phyloP scores from a whole-genome alignment of 2,888 invertebrate genomes.

The Elysia crispata region DNA sequence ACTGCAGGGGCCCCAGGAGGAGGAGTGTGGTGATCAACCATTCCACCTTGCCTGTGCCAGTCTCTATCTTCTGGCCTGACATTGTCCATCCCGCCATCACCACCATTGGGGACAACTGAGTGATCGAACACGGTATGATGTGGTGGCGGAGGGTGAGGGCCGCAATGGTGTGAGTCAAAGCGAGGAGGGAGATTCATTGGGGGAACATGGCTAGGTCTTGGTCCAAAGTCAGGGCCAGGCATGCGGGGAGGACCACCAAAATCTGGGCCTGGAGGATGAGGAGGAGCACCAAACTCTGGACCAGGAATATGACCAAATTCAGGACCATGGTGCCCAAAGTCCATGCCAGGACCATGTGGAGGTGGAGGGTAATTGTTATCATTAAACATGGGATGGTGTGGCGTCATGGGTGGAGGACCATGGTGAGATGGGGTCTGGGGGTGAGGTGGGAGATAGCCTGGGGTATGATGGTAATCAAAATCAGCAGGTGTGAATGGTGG shows the following conservation, averaged over 20 bases:
- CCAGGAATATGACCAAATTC: conserved; percentile 34
- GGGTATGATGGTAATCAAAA: conserved; percentile 41
- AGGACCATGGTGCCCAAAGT: neutral
- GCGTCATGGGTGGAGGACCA: conserved; percentile 48
- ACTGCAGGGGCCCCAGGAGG: conserved; percentile 4
- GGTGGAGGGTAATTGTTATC: conserved; percentile 44
- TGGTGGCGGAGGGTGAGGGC: conserved; percentile 33
- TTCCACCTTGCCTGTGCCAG: conserved; percentile 37
- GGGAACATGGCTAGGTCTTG: conserved; percentile 47
- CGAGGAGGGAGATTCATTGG: conserved; percentile 37
- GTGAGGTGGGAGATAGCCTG: conserved; percentile 48
- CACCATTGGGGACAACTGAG: conserved; percentile 37
- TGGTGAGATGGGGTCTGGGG: conserved; percentile 50
- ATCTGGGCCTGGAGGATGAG: conserved; percentile 30
- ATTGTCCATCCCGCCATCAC: conserved; percentile 26
- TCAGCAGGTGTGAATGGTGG: conserved; percentile 47
- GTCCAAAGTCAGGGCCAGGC: conserved; percentile 44
- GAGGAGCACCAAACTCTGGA: conserved; percentile 39
- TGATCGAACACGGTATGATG: neutral
- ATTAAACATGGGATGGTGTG: conserved; percentile 47
- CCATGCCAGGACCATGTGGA: conserved; percentile 6
- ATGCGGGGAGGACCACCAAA: conserved; percentile 27
- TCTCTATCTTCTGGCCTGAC: conserved; percentile 47
- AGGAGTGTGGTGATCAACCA: conserved; percentile 24
- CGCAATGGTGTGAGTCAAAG: too few relatives aligned